Percentiles rank a stretch among this genome's conserved stretches.
These are phyloP conservation scores for Leucoma salicis DNA, from an alignment of 2,888 invertebrate genomes.

Conservation along the genomic window DNA sequence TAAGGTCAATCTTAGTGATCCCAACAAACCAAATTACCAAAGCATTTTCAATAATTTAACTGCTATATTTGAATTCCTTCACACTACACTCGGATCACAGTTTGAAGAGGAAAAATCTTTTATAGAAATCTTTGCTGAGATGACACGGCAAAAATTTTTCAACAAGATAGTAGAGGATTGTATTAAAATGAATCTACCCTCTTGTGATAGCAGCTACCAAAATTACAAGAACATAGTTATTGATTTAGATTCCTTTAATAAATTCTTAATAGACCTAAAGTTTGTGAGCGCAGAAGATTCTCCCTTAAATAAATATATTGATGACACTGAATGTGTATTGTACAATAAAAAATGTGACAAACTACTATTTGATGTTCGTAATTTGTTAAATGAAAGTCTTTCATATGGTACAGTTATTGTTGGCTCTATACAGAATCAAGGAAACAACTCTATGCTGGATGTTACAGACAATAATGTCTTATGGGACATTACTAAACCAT, in stretches of 20 bases:
- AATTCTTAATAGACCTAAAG: conserved; percentile 70
- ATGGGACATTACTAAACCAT: conserved; percentile 62
- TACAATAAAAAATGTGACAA: conserved; percentile 76
- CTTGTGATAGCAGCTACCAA: conserved; percentile 64
- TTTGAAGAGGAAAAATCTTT: conserved; percentile 65
- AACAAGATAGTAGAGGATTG: conserved; percentile 72
- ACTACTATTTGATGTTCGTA: conserved; percentile 60
- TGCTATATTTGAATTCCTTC: conserved; percentile 72
- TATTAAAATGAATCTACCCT: conserved; percentile 64
- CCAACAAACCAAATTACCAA: conserved; percentile 61
- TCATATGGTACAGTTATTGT: conserved; percentile 59
- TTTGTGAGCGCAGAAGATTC: conserved; percentile 64
- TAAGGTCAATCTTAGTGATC: conserved; percentile 59
- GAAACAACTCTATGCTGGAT: conserved; percentile 53
- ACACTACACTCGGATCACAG: conserved; percentile 65
- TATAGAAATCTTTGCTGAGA: conserved; percentile 66
- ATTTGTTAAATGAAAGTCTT: conserved; percentile 58
- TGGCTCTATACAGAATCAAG: conserved; percentile 39
- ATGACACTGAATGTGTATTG: conserved; percentile 67
- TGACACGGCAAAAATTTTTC: conserved; percentile 64
- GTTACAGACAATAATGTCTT: conserved; percentile 43
- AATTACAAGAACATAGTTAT: conserved; percentile 66
- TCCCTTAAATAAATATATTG: conserved; percentile 67
- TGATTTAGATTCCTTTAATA: conserved; percentile 71
- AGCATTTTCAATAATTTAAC: conserved; percentile 71